These are phyloP conservation scores for Cyphomyrmex costatus DNA, from an alignment of 1,140 invertebrate genomes.

Conservation along the genomic window DNA sequence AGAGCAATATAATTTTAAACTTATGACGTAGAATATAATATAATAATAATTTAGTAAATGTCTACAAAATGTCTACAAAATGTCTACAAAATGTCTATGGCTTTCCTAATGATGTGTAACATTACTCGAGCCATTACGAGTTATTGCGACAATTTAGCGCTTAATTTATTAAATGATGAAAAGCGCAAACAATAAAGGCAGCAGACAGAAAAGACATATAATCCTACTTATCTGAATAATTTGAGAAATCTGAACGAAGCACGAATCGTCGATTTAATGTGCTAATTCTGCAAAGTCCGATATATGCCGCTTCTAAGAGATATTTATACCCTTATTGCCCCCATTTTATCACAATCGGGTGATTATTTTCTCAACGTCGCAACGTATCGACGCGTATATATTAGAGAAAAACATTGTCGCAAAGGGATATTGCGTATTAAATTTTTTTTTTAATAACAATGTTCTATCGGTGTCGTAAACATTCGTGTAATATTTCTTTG, in stretches of 20 bases:
- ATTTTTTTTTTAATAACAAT: not conserved
- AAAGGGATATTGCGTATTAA: not conserved
- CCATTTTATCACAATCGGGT: constrained; percentile 31
- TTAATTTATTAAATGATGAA: constrained; percentile 2
- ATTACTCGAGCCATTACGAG: not conserved
- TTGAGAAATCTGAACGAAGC: constrained; percentile 12
- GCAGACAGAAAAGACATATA: not conserved
- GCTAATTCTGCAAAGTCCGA: constrained; percentile 37
- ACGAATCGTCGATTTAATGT: constrained; percentile 36
- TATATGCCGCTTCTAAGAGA: not conserved
- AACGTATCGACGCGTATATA: not conserved
- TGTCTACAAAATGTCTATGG: not conserved
- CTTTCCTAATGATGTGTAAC: not conserved
- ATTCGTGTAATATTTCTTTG: not conserved
- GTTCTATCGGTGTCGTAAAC: not conserved
- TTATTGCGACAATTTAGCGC: not conserved
- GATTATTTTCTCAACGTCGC: constrained; percentile 34
- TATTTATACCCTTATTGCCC: constrained; percentile 52
- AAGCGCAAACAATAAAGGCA: not conserved
- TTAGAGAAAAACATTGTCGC: not conserved
- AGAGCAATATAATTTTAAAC: not conserved
- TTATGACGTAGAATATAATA: not conserved
- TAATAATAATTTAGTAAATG: not conserved
- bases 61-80: not conserved
- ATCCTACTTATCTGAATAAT: not conserved